Conservation (phyloP, 2,113 vertebrate species). For the Sturnus vulgaris region DNA sequence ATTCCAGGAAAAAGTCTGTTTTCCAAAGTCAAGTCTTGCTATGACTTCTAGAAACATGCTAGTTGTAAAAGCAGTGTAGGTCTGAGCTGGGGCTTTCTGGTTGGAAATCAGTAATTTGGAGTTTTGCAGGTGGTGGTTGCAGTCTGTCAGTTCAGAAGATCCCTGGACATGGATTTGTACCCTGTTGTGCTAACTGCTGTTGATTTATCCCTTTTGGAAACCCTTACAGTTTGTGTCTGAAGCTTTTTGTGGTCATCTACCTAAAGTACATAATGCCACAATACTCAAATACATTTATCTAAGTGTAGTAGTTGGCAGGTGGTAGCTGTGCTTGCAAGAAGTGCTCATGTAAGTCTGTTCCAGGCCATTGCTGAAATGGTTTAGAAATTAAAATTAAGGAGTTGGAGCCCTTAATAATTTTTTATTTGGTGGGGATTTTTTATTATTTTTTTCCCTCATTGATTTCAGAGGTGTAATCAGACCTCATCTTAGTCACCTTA, state of each 20-base stretch:
- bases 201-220: not conserved
- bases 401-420: not conserved
- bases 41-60: not conserved
- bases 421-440: not conserved
- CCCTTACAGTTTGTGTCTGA: not conserved
- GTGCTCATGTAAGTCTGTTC: not conserved
- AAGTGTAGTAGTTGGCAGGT: not conserved
- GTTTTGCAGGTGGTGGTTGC: fast-evolving
- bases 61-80: not conserved
- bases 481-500: not conserved
- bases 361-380: not conserved
- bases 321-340: not conserved
- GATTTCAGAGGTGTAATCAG: not conserved
- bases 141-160: not conserved
- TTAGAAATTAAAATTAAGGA: not conserved
- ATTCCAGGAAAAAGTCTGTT: not conserved
- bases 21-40: not conserved
- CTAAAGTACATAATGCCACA: not conserved
- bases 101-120: not conserved
- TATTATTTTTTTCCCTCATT: not conserved
- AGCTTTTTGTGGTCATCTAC: not conserved
- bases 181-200: not conserved
- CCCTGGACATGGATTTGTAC: not conserved
- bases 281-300: not conserved
- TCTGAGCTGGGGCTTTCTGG: not conserved